A percentile compares a stretch with the other conserved stretches of the same genome.
These are phyloP conservation scores for Emys orbicularis DNA, from an alignment of 2,797 vertebrate species.

Conservation along the genomic window DNA sequence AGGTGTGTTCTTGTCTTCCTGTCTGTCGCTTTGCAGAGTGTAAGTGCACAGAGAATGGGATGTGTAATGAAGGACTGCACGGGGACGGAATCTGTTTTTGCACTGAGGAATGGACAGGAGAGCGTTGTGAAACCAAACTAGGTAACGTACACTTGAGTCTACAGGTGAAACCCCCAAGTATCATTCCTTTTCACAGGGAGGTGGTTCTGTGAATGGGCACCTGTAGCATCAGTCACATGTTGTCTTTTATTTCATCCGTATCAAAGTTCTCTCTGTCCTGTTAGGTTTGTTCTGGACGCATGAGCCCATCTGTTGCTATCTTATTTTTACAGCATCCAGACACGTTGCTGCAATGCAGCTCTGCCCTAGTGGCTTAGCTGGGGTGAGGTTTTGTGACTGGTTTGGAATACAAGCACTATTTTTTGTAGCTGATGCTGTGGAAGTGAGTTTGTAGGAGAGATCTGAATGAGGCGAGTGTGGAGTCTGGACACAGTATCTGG, in stretches of 20 bases:
- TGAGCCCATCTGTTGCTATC: not conserved
- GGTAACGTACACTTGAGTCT: constrained; percentile 76
- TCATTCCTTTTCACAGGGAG: not conserved
- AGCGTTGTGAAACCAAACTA: constrained; percentile 84
- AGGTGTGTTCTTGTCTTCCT: not conserved
- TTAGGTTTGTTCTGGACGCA: not conserved
- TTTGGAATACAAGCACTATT: no score
- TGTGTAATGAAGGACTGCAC: constrained; percentile 87
- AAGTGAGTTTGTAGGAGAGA: not conserved
- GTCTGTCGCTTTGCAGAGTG: constrained; percentile 82
- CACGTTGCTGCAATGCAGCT: not conserved
- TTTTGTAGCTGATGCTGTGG: not conserved
- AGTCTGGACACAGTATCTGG: not conserved
- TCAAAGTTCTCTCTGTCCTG: not conserved
- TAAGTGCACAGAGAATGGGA: constrained; percentile 83
- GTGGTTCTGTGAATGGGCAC: no score
- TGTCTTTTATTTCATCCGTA: not conserved
- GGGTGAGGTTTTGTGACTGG: not conserved
- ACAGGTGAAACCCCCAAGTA: no score
- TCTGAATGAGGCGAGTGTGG: not conserved
- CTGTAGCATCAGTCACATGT: not conserved
- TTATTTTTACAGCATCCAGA: not conserved
- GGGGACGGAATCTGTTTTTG: constrained; percentile 92
- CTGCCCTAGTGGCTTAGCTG: not conserved
- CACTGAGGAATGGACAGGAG: constrained; percentile 87